These are phyloP conservation scores for Xenopus petersii DNA, from an alignment of 2,797 vertebrate genomes.

Conservation along the genomic window DNA sequence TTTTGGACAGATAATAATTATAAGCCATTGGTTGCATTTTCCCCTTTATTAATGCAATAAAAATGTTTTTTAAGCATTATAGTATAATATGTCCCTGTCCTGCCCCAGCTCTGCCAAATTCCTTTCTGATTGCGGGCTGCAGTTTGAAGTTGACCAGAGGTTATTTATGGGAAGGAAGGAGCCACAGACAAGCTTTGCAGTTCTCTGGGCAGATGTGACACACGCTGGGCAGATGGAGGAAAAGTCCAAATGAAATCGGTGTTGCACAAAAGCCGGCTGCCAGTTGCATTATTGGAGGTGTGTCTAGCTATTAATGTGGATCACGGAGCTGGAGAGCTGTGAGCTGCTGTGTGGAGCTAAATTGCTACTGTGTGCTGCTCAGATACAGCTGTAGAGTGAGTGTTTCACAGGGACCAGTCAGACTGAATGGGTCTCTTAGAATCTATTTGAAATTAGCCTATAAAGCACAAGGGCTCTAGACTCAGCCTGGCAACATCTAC, in stretches of 20 bases:
- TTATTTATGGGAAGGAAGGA: no score
- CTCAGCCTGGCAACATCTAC: not conserved
- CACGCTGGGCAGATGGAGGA: not conserved
- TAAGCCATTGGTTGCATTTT: no score
- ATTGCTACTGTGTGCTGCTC: conserved; percentile 19
- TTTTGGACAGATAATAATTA: no score
- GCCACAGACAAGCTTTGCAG: no score
- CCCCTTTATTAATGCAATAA: no score
- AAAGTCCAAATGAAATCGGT: conserved; percentile 6
- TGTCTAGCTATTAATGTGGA: conserved; percentile 35
- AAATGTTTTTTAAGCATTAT: no score
- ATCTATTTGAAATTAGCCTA: conserved; percentile 13
- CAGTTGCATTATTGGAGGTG: conserved; percentile 37
- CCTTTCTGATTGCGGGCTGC: no score
- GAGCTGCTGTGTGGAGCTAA: conserved; percentile 17
- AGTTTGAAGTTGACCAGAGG: no score
- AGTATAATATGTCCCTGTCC: no score
- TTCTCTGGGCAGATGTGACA: no score
- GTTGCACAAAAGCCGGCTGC: conserved; percentile 7
- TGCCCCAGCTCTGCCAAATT: no score
- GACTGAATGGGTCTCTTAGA: not conserved
- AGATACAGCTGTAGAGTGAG: conserved; percentile 18
- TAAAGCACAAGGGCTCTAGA: not conserved
- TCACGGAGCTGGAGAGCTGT: conserved; percentile 6
- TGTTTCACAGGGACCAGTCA: not conserved